Evolutionary conservation across 2,797 vertebrate genomes (phyloP), one percentile per base, ranked within the genome.

Genomic region (Toxotes lorentzi): DNA sequence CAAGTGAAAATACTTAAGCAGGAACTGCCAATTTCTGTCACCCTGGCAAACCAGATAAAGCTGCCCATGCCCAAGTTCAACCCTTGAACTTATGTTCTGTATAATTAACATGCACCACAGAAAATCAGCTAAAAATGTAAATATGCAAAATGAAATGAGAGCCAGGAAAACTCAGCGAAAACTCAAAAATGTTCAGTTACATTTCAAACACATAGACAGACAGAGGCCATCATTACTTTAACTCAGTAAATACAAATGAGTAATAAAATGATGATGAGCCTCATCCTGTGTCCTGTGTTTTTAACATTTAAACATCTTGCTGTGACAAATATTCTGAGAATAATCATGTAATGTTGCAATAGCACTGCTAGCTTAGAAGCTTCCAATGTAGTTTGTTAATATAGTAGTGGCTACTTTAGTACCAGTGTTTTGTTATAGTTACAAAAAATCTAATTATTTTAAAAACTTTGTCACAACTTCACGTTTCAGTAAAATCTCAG

Each of bases 91-190:
- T 41, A 16, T 17, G 16, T 23, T 16, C 53, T 67, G 14, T 45
- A 12, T 11, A 32, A 70, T 76, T 38, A 75, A 64, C 9, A 41
- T 70, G 59, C 41, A 45, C 1, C 4, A 12, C 13, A 5, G 70
- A 85, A 61, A 64, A 51, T 70, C 50, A 56, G 62, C 60, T 64
- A 34, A 70, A 81, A 68, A 81, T 86, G 78, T 59, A 76, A 83
- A 88, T 76, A 19, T 81, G 59, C 58, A 66, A 61, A 81, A 73
- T 45, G 1, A 73, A 76, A 27, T 62, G 23, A 7, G 16, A 75
- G 43, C 63, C 6, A 48, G 70, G 38, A 6, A 75, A 71, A 63
- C 24, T 48, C 11, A 41, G 16, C 21, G 11, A 70, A 64, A 79
- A 27, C 35, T 56, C 11, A 21, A 54, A 71, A 50, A 43, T 58